phyloP scores from a whole-genome alignment of 2,888 invertebrate genomes.

The Fragum whitleyi region DNA sequence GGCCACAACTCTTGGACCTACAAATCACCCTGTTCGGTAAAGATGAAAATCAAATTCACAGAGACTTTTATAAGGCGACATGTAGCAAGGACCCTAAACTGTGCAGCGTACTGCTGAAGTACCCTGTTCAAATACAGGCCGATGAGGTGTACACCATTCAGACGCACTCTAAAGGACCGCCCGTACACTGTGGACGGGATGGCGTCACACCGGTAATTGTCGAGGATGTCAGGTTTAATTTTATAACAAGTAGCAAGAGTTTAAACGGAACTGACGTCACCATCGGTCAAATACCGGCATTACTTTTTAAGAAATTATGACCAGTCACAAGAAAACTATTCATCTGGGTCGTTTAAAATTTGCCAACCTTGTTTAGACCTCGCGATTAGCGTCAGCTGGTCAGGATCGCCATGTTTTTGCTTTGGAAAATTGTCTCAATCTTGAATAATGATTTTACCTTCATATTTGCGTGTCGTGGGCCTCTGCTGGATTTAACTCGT shows the following conservation, averaged over 20 bases:
- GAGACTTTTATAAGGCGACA: background rate
- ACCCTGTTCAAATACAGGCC: constrained; percentile 32
- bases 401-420: too few relatives aligned
- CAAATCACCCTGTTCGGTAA: background rate
- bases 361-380: too few relatives aligned
- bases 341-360: too few relatives aligned
- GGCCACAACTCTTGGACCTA: background rate
- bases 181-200: constrained; percentile 43
- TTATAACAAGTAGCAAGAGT: constrained; percentile 57
- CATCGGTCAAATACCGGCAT: constrained; percentile 59
- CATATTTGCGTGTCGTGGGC: too few relatives aligned
- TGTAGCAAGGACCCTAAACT: background rate
- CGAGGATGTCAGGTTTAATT: constrained; percentile 52
- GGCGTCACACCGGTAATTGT: constrained; percentile 27
- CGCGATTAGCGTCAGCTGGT: too few relatives aligned
- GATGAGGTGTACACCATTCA: constrained; percentile 40
- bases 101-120: constrained; percentile 40
- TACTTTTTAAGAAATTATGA: constrained; percentile 42
- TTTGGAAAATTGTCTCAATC: too few relatives aligned
- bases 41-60: background rate
- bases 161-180: constrained; percentile 32
- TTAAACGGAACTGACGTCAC: constrained; percentile 59
- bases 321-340: too few relatives aligned
- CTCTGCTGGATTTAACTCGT: too few relatives aligned
- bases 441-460: too few relatives aligned